Evolutionary conservation across 2,888 invertebrate species (phyloP).

Genomic region (Cabera pusaria): DNA sequence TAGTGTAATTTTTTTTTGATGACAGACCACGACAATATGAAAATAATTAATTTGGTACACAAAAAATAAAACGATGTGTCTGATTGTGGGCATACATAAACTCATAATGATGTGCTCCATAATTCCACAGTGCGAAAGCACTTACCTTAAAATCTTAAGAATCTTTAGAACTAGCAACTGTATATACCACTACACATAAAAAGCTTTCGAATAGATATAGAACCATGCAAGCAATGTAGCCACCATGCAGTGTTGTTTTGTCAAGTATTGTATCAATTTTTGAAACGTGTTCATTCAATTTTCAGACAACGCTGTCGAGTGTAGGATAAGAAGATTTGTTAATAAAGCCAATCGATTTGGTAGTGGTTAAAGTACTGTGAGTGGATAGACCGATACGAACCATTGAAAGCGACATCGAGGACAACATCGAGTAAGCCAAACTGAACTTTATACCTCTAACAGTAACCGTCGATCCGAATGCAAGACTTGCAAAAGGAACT

Average conservation of each 20-base stretch:
- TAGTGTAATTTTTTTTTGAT: no score
- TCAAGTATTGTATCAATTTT: slow-evolving; percentile 48
- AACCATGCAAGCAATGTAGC: slow-evolving; percentile 74
- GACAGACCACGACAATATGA: slow-evolving; percentile 10
- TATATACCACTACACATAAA: slow-evolving; percentile 74
- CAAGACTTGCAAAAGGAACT: slow-evolving; percentile 14
- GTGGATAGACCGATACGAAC: slow-evolving; percentile 77
- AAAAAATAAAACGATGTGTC: slow-evolving; percentile 15
- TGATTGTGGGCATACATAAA: slow-evolving; percentile 20
- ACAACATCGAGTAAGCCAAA: slow-evolving; percentile 77
- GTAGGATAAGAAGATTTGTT: slow-evolving; percentile 49
- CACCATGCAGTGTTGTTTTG: slow-evolving; percentile 72
- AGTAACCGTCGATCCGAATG: slow-evolving; percentile 19
- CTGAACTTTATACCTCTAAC: slow-evolving; percentile 46
- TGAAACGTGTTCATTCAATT: slow-evolving; percentile 47
- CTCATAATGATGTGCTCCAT: slow-evolving; percentile 28
- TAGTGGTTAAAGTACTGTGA: slow-evolving; percentile 66
- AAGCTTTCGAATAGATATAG: slow-evolving; percentile 66
- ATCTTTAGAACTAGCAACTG: slow-evolving; percentile 38
- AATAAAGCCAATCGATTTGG: slow-evolving; percentile 59
- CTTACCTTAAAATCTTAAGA: no score
- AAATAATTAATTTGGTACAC: slow-evolving; percentile 1
- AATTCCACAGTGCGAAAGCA: slow-evolving; percentile 39
- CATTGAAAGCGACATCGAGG: slow-evolving; percentile 81
- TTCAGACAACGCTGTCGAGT: slow-evolving; percentile 57